A percentile compares a stretch with the other conserved stretches of the same genome.
phyloP scores from a whole-genome alignment of 2,797 vertebrate species.

The Epinephelus awoara region DNA sequence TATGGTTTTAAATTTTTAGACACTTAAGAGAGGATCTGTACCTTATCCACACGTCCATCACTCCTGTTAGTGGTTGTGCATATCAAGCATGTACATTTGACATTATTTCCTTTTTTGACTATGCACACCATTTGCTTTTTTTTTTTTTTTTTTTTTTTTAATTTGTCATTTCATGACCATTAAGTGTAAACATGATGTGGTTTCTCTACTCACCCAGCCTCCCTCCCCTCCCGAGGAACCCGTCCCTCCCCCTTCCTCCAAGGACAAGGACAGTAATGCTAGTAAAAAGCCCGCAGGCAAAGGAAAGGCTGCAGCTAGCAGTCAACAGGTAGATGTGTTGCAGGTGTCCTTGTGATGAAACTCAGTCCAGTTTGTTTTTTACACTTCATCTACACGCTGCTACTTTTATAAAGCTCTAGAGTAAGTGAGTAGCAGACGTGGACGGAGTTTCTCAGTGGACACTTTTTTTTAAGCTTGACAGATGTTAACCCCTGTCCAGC shows the following conservation, averaged over 20 bases:
- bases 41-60: background rate
- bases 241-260: constrained; percentile 65
- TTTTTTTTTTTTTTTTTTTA: background rate
- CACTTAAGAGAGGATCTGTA: background rate
- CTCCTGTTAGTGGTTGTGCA: background rate
- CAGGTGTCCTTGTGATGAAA: constrained; percentile 41
- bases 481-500: constrained; percentile 34
- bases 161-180: constrained; percentile 11
- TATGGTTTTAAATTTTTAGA: background rate
- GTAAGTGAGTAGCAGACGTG: background rate
- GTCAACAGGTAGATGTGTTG: constrained; percentile 79
- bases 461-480: constrained; percentile 24
- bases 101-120: background rate
- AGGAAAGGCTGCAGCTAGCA: constrained; percentile 78
- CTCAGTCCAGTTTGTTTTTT: constrained; percentile 10
- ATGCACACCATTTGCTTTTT: background rate
- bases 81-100: background rate
- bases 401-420: background rate
- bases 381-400: background rate
- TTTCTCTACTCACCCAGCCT: constrained; percentile 78
- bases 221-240: constrained; percentile 74
- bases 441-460: constrained; percentile 36
- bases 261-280: constrained; percentile 81
- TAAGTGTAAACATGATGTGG: constrained; percentile 60
- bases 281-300: constrained; percentile 79